Base-by-base conservation (phyloP, 2,113 vertebrate species). In the Solenodon paradoxus region DNA sequence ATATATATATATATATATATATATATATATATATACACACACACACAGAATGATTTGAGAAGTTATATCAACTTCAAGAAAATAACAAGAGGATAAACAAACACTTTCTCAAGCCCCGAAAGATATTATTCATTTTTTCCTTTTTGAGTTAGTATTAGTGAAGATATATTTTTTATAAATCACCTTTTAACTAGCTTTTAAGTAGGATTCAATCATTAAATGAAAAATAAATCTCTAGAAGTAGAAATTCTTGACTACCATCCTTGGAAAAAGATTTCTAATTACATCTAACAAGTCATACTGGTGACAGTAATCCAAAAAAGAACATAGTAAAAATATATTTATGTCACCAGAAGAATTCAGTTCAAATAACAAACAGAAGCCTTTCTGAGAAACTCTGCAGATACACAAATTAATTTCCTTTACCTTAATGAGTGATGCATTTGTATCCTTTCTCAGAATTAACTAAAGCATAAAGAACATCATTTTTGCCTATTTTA, bases 101-200 rank as follows among this genome's bases (percentile, higher is more conserved):
- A 80, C 9, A 63, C 68, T 95, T 92, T 77, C 82, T 55, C 53
- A 83, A 94, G 66, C 26, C 12, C 69, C 24, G 72, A 45, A 92
- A 82, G 10, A 63, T 66, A 80, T 19, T 78, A 88, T 71, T 92
- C 59, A 90, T 75, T 90, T 94, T 80, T 78, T 88, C 19, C 10
- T 22, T 59, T 16, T 59, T 93, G 40, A 74, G 38, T 89, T 87
- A 68, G 77, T 71, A 86, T 88, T 80, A 90, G 28, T 72, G 59
- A 90, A 68, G 32, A 59, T 47, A 22, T 40, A 32, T 80, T 45
- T 90, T 61, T 72, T 80, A 88, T 30, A 96, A 90, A 87, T 61
- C 61, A 26, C 84, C 26, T n/a, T n/a, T n/a, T n/a, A 61, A 96
- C 90, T 80, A 94, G 20, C 22, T 95, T 93, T 95, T 84, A 95